Evolutionary conservation across 2,888 invertebrate genomes (phyloP).

Genomic region (Mesorhabditis spiculigera): DNA sequence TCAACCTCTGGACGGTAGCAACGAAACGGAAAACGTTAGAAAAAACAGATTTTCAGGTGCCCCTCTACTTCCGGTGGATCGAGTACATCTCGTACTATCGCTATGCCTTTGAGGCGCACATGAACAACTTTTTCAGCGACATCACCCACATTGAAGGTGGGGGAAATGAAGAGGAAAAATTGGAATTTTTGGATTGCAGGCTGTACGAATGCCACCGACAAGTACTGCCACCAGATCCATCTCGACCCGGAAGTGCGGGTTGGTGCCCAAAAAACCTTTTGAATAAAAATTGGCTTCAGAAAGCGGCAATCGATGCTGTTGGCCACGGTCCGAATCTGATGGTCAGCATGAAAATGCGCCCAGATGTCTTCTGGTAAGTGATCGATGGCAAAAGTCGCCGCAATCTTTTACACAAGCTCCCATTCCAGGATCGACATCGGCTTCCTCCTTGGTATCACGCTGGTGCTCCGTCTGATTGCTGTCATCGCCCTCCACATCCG

Average conservation of each 20-base stretch:
- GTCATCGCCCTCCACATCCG: constrained; percentile 16
- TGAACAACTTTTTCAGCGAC: constrained; percentile 54
- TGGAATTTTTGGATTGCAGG: too few species aligned
- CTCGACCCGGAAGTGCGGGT: too few species aligned
- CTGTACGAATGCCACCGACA: too few species aligned
- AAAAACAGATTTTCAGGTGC: constrained; percentile 22
- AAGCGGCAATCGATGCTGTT: constrained; percentile 12
- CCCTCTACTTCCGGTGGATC: constrained; percentile 53
- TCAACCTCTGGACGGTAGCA: too few species aligned
- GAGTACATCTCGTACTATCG: constrained; percentile 59
- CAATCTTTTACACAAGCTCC: too few species aligned
- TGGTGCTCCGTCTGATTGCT: constrained; percentile 11
- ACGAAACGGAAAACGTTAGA: too few species aligned
- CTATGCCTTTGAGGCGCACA: constrained; percentile 55
- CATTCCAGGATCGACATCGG: constrained; percentile 8
- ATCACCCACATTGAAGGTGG: constrained; percentile 32
- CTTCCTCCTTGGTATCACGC: constrained; percentile 17
- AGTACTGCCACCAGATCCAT: too few species aligned
- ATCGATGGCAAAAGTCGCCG: constrained; percentile 5
- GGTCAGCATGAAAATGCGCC: constrained; percentile 13
- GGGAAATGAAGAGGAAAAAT: constrained; percentile 17
- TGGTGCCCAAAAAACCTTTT: too few species aligned
- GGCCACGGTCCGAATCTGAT: constrained; percentile 11
- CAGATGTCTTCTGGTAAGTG: constrained; percentile 17
- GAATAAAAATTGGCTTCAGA: constrained; percentile 4